phyloP scores from a whole-genome alignment of 2,888 invertebrate genomes.

The Hemicrepidius hirtus region DNA sequence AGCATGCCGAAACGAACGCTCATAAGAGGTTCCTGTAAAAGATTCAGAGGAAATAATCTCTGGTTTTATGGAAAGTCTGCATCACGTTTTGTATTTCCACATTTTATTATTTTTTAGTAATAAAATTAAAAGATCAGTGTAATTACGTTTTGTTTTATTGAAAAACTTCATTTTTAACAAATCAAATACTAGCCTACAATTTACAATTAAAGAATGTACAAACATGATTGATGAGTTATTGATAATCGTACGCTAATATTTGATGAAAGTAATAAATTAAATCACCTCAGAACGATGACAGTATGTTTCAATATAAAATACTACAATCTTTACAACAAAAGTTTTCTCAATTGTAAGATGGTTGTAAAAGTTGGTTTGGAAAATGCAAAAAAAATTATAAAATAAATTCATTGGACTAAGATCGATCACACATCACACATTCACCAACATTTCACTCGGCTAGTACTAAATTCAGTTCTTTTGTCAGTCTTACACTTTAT shows the following conservation, averaged over 20 bases:
- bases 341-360: background rate
- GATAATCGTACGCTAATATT: constrained; percentile 65
- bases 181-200: constrained; percentile 67
- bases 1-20: too few relatives aligned
- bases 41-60: too few relatives aligned
- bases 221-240: constrained; percentile 55
- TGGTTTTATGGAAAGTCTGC: too few relatives aligned
- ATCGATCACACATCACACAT: constrained; percentile 41
- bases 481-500: constrained; percentile 72
- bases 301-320: constrained; percentile 58
- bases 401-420: constrained; percentile 47
- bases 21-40: too few relatives aligned
- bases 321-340: constrained; percentile 40
- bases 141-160: constrained; percentile 33
- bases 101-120: too few relatives aligned
- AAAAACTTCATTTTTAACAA: constrained; percentile 54
- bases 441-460: constrained; percentile 39
- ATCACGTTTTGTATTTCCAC: too few relatives aligned
- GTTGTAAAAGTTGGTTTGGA: constrained; percentile 27
- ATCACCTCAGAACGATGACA: constrained; percentile 45
- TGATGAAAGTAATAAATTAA: constrained; percentile 65
- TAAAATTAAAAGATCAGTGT: too few relatives aligned
- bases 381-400: constrained; percentile 48
- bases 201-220: constrained; percentile 55
- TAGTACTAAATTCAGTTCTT: constrained; percentile 41